Evolutionary conservation across 2,113 vertebrate species (phyloP), one percentile per base, ranked within the genome.

Genomic region (Hucho hucho): DNA sequence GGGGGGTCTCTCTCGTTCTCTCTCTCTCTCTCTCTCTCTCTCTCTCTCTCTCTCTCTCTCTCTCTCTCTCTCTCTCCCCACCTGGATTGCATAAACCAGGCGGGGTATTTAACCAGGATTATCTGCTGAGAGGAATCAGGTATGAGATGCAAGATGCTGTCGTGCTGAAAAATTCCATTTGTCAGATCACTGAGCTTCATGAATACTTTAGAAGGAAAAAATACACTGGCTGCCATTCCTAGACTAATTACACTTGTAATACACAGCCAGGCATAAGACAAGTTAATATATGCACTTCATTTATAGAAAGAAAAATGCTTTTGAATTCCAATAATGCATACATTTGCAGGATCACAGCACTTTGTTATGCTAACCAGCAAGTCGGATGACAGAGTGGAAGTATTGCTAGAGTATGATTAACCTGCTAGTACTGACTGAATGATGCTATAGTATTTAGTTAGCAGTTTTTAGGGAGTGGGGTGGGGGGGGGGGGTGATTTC

Each of bases 171-270:
- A 90, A 92, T 93, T 92, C 91, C 86, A 94, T 94, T 94, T 92
- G 91, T 94, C 93, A 93, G 92, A 92, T 93, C 92, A 93, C 84
- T 93, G 93, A 87, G 82, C 93, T 90, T 86, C 93, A 93, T 93
- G 91, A 94, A 93, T 93, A 92, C 92, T 92, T 92, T 91, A 88
- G 87, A 93, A 92, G 86, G 87, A 28, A 29, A 37, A 75, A 69
- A 89, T 89, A 83, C 87, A 87, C 89, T 90, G 79, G 79, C 88
- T 81, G 89, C 90, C 87, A 90, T 86, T 90, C 89, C 83, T 73
- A 87, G 87, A 93, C 92, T 93, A 94, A 94, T 93, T 93, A 92
- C 90, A 91, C 90, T 88, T 89, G 89, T 91, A 91, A 87, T 89
- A 91, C 90, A 92, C 86, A 89, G 80, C 69, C 76, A 87, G 73